A percentile compares a stretch with the other conserved stretches of the same genome.
These are phyloP conservation scores for Sminthurinus aureus DNA, from an alignment of 2,888 invertebrate genomes.

Conservation along the genomic window DNA sequence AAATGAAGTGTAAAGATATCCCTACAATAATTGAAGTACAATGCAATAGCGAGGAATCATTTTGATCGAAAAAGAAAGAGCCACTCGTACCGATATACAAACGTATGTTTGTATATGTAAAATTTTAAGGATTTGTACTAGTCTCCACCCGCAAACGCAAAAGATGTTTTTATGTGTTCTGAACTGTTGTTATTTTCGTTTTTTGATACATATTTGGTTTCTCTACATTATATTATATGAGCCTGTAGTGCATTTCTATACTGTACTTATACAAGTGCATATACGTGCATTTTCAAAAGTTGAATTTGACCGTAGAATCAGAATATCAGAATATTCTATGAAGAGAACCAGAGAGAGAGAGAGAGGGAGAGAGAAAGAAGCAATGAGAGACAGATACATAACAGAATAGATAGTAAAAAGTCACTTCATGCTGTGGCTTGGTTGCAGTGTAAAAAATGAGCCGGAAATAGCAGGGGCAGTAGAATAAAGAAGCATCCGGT, in stretches of 20 bases:
- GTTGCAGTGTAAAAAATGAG: conserved; percentile 39
- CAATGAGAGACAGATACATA: not conserved
- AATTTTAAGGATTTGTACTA: not conserved
- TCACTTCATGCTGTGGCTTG: conserved; percentile 30
- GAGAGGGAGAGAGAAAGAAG: not conserved
- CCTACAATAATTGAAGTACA: too few relatives aligned
- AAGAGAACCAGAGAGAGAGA: not conserved
- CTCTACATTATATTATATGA: too few relatives aligned
- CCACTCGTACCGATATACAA: too few relatives aligned
- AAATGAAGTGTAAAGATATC: too few relatives aligned
- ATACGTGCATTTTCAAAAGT: conserved; percentile 1
- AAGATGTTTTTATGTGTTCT: conserved; percentile 17
- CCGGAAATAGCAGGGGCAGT: conserved; percentile 46
- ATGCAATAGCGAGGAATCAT: too few relatives aligned
- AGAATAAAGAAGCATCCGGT: conserved; percentile 43
- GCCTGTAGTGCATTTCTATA: too few relatives aligned
- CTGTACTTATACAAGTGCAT: not conserved
- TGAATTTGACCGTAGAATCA: conserved; percentile 15
- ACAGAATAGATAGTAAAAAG: not conserved
- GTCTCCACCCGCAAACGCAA: conserved; percentile 14
- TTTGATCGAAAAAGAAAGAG: too few relatives aligned
- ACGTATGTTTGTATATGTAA: too few relatives aligned
- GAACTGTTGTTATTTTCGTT: too few relatives aligned
- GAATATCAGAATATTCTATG: not conserved
- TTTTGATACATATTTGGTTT: too few relatives aligned